Evolutionary conservation across 2,113 vertebrate genomes (phyloP).

Genomic region (Bos taurus): DNA sequence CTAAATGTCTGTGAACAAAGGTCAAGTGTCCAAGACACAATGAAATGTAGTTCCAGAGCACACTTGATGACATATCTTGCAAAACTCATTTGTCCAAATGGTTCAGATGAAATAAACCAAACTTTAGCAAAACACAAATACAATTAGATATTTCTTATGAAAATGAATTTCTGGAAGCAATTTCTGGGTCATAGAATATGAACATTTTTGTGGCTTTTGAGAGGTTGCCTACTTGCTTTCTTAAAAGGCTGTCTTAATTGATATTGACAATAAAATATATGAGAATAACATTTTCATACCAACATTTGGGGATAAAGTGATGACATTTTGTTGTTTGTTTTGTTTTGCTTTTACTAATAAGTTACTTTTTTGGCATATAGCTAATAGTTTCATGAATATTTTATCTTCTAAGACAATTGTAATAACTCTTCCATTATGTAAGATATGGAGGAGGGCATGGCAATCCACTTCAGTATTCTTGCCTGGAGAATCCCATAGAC

Average conservation of each 20-base stretch:
- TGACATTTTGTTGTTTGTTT: not conserved
- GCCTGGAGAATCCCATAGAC: not conserved
- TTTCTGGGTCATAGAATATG: not conserved
- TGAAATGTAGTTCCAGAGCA: not conserved
- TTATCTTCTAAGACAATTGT: not conserved
- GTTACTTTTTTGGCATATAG: not conserved
- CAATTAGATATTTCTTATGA: not conserved
- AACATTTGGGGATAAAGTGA: not conserved
- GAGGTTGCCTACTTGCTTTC: not conserved
- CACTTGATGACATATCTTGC: not conserved
- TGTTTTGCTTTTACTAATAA: conserved; percentile 31
- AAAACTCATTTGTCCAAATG: not conserved
- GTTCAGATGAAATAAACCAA: not conserved
- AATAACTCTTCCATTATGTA: not conserved
- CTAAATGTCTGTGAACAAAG: not conserved
- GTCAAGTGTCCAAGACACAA: not conserved
- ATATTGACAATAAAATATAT: not conserved
- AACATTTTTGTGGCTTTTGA: not conserved
- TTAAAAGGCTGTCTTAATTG: not conserved
- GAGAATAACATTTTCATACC: not conserved
- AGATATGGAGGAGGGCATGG: not conserved
- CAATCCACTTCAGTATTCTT: not conserved
- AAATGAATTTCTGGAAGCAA: not conserved
- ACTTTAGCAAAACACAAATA: not conserved
- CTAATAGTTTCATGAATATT: not conserved